phyloP scores from a whole-genome alignment of 2,797 vertebrate genomes.

The Cryptoprocta ferox region DNA sequence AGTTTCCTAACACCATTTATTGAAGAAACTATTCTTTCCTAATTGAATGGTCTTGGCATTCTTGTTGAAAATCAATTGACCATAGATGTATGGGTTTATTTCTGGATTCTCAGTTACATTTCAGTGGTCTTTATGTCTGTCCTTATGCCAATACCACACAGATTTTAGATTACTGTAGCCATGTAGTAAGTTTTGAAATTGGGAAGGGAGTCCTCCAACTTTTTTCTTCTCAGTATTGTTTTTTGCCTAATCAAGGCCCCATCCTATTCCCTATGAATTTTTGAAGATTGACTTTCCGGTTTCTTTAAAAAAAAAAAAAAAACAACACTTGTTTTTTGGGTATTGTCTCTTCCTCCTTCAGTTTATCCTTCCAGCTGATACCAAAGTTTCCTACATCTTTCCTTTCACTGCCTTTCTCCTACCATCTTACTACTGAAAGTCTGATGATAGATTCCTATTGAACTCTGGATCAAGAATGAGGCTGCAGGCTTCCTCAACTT shows the following conservation, averaged over 20 bases:
- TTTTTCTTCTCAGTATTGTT: neutral
- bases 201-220: neutral
- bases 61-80: neutral
- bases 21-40: neutral
- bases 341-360: neutral
- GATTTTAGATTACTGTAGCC: neutral
- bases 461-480: neutral
- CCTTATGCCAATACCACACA: neutral
- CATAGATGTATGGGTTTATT: neutral
- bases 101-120: neutral
- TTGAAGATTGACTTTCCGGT: neutral
- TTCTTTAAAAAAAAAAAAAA: neutral
- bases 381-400: neutral
- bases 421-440: neutral
- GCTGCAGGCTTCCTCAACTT: neutral
- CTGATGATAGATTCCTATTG: neutral
- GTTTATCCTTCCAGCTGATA: neutral
- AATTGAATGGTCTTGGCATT: neutral
- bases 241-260: neutral
- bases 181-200: neutral
- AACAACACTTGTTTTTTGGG: neutral
- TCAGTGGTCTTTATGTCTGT: neutral
- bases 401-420: neutral
- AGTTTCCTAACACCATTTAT: neutral
- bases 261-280: neutral